Percentiles rank a stretch among this genome's conserved stretches.
phyloP scores from a whole-genome alignment of 2,113 vertebrate genomes.

The Scomber scombrus region DNA sequence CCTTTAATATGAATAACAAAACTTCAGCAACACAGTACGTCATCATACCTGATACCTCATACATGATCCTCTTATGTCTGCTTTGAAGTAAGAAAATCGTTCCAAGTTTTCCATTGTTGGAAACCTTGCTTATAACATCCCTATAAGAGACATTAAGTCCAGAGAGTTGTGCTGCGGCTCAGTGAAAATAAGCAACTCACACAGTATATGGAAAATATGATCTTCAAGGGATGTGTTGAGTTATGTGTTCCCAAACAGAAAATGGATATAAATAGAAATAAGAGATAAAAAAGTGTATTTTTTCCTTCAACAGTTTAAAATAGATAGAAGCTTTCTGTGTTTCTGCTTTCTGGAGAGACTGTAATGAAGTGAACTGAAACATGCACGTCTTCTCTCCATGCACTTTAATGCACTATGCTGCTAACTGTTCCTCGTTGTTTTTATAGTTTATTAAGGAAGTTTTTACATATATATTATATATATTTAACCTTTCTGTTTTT shows the following conservation, averaged over 20 bases:
- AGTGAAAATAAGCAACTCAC: neutral
- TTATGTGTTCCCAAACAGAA: neutral
- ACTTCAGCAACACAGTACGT: neutral
- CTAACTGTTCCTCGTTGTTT: too few relatives aligned
- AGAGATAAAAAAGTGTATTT: neutral
- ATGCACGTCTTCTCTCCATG: too few relatives aligned
- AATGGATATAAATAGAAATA: neutral
- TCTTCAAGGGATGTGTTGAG: neutral
- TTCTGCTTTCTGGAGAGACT: too few relatives aligned
- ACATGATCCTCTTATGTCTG: constrained; percentile 28
- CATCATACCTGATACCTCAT: too few relatives aligned
- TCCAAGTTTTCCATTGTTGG: neutral
- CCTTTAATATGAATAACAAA: neutral
- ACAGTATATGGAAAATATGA: neutral
- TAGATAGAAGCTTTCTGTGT: neutral
- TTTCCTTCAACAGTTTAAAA: neutral
- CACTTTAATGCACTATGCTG: too few relatives aligned
- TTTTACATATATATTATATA: too few relatives aligned
- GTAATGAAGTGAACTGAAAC: too few relatives aligned
- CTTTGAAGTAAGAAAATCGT: constrained; percentile 19
- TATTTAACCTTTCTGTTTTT: too few relatives aligned
- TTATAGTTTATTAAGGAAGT: too few relatives aligned
- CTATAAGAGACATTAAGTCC: neutral
- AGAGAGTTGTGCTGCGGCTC: neutral
- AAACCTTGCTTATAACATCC: neutral